Evolutionary conservation across 2,888 invertebrate species (phyloP).

Genomic region (Cephus spinipes): DNA sequence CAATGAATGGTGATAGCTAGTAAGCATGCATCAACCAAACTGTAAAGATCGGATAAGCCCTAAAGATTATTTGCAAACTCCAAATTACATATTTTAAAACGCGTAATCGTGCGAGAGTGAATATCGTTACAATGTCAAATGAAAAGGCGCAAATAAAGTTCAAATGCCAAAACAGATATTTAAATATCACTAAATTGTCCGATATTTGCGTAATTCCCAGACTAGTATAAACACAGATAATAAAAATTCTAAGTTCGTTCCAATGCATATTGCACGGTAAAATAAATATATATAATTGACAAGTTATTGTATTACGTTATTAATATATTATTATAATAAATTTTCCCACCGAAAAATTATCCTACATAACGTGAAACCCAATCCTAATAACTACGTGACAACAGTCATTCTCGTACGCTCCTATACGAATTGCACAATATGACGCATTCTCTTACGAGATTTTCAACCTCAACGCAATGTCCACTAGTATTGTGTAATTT

Average conservation of each 20-base stretch:
- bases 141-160: background rate
- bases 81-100: background rate
- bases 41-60: background rate
- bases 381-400: background rate
- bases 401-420: background rate
- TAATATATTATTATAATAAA: background rate
- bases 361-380: background rate
- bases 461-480: background rate
- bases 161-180: background rate
- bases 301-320: too few species aligned
- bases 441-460: background rate
- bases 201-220: too few species aligned
- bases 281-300: background rate
- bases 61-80: background rate
- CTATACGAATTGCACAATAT: background rate
- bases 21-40: background rate
- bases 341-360: background rate
- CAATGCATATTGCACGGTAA: background rate
- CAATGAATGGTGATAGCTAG: background rate
- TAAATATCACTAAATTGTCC: too few species aligned
- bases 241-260: background rate
- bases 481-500: background rate
- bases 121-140: background rate
- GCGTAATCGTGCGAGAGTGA: background rate
- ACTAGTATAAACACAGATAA: background rate